Evolutionary conservation across 2,888 invertebrate species (phyloP).

Genomic region (Dynastes tityus): DNA sequence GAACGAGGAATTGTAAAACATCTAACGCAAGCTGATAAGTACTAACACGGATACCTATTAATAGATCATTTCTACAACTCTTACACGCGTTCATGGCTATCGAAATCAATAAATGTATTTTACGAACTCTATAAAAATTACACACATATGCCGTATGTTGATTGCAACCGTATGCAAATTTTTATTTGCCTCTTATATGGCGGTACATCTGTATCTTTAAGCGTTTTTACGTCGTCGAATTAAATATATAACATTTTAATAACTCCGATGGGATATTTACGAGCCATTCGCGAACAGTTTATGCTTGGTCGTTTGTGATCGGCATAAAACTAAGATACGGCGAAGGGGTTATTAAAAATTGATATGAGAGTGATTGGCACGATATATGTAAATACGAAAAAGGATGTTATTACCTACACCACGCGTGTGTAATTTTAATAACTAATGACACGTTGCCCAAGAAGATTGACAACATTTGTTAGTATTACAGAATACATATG

Average conservation of each 20-base stretch:
- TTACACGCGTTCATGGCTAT: not conserved
- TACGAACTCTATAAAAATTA: not conserved
- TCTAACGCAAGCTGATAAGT: not conserved
- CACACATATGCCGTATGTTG: conserved; percentile 9
- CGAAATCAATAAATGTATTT: conserved; percentile 19
- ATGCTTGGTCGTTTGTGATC: conserved; percentile 8
- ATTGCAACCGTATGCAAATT: conserved; percentile 30
- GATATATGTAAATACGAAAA: conserved; percentile 17
- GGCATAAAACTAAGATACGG: conserved; percentile 17
- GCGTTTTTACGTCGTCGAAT: conserved; percentile 32
- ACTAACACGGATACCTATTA: not conserved
- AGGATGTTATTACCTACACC: not conserved
- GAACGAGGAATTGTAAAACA: not conserved
- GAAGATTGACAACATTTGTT: no score
- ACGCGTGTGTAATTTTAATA: no score
- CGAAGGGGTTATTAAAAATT: conserved; percentile 7
- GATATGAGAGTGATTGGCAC: conserved; percentile 21
- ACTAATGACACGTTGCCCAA: no score
- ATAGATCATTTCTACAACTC: not conserved
- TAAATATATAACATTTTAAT: conserved; percentile 42
- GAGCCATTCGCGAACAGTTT: conserved; percentile 21
- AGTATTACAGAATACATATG: no score
- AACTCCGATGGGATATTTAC: conserved; percentile 22
- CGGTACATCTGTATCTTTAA: conserved; percentile 31
- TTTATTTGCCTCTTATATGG: conserved; percentile 36